Evolutionary conservation across 2,888 invertebrate genomes (phyloP), one percentile per base, ranked within the genome.

Genomic region (Nebria salina): DNA sequence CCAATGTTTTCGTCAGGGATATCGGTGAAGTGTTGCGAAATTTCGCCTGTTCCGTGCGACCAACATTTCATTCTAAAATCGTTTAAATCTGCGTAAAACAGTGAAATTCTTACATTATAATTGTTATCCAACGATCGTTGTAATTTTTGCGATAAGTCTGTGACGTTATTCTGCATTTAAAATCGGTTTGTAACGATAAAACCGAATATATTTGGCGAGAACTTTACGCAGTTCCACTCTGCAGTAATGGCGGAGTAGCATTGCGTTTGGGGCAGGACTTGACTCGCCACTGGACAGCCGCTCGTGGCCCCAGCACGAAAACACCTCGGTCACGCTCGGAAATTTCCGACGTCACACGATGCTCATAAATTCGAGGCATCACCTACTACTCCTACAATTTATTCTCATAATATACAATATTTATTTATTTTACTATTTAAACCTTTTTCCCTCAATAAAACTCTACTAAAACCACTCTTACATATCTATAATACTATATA

Each of bases 41-140:
- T 79, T 34, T 74, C 75, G 70, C 79, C 79, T 80, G 72, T 65
- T 66, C 20, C 54, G 42, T 20, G 68, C 41, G 73, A 73, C 20
- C 34, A 41, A 73, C 73, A 5, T 66, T 74, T 66, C 75, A 75
- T 70, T 75, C 68, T 84, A 84, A 86, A 85, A 84, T 84, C 83
- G 83, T 84, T 83, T 84, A 86, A 84, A 84, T 85, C 83, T 85
- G 85, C 82, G 82, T 83, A 86, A 86, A 85, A 84, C 82, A 77
- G 82, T 80, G 77, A 84, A 84, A 70, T 85, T 86, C 97, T 97
- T 96, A 98, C 98, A 97, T 98, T 97, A 93, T 97, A 96, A 92
- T 96, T 96, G 92, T 93, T 94, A 94, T 98, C 97, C 93, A 98
- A 94, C 91, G 97, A 96, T 94, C 95, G 95, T 93, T 96, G 95